These are phyloP conservation scores for Pachyuromys duprasi DNA, from an alignment of 2,797 vertebrate genomes.

Conservation along the genomic window DNA sequence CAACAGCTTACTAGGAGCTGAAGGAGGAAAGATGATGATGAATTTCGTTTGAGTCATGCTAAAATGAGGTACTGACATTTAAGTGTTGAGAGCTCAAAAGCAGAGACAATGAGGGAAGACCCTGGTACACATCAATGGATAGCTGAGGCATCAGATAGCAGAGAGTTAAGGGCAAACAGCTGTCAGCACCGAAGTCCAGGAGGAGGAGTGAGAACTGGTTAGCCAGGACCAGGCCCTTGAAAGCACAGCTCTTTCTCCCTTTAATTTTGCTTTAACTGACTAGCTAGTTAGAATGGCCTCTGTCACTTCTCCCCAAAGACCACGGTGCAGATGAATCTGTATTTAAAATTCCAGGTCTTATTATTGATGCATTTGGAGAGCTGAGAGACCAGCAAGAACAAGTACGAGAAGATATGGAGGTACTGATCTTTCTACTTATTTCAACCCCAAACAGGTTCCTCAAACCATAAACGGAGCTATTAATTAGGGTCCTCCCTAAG, in stretches of 20 bases:
- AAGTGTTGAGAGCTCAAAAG: neutral
- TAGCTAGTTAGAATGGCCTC: neutral
- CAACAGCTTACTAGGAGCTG: neutral
- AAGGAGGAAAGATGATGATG: neutral
- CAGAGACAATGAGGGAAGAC: neutral
- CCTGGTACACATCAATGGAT: no score
- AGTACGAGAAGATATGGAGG: conserved; percentile 99
- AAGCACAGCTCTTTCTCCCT: neutral
- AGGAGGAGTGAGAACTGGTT: neutral
- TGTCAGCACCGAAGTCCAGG: neutral
- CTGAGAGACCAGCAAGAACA: conserved; percentile 99
- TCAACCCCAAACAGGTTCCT: neutral
- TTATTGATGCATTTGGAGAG: conserved; percentile 99
- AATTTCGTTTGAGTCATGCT: neutral
- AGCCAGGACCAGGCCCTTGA: neutral
- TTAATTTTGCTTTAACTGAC: neutral
- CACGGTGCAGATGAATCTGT: neutral
- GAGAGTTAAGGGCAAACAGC: neutral
- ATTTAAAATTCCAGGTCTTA: conserved; percentile 92
- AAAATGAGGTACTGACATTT: neutral
- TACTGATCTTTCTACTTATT: conserved; percentile 77
- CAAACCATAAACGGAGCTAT: neutral
- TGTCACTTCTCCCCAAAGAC: neutral
- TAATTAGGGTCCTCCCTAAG: neutral
- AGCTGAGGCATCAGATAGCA: neutral